Evolutionary conservation across 2,797 vertebrate genomes (phyloP).

Genomic region (Austrolebias charrua): DNA sequence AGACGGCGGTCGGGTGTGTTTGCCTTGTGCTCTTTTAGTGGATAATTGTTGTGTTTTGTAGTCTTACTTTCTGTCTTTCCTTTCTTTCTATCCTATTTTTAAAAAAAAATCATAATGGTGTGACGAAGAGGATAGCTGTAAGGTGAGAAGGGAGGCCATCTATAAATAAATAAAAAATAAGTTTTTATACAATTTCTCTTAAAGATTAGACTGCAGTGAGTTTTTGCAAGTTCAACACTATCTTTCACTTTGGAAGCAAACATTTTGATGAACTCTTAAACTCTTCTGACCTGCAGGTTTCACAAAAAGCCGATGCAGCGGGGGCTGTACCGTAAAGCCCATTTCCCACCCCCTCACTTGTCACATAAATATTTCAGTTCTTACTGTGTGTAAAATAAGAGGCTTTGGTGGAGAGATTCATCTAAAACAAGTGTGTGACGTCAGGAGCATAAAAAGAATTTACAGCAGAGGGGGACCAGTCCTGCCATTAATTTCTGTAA

Average conservation of each 20-base stretch:
- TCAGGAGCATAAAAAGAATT: slow-evolving; percentile 31
- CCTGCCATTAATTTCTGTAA: too few relatives aligned
- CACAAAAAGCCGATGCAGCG: slow-evolving; percentile 30
- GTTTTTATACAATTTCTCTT: too few relatives aligned
- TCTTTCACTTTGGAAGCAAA: background rate
- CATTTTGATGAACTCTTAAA: slow-evolving; percentile 46
- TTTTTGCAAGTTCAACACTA: background rate
- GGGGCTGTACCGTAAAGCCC: slow-evolving; percentile 7
- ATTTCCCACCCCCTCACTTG: slow-evolving; percentile 21
- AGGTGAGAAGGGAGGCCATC: too few relatives aligned
- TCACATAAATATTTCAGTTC: slow-evolving; percentile 58
- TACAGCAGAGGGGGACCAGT: background rate
- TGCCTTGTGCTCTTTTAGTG: too few relatives aligned
- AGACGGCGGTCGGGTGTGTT: too few relatives aligned
- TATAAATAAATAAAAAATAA: too few relatives aligned
- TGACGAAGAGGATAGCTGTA: too few relatives aligned
- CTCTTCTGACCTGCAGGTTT: slow-evolving; percentile 28
- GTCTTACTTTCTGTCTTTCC: too few relatives aligned
- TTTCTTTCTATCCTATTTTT: too few relatives aligned
- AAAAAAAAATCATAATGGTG: too few relatives aligned
- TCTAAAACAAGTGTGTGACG: slow-evolving; percentile 38
- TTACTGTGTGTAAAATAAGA: slow-evolving; percentile 27
- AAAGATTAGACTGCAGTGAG: background rate
- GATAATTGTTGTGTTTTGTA: too few relatives aligned
- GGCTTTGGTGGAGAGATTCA: slow-evolving; percentile 5